These are phyloP conservation scores for Priocnemis perturbator DNA, from an alignment of 2,888 invertebrate genomes.

Conservation along the genomic window DNA sequence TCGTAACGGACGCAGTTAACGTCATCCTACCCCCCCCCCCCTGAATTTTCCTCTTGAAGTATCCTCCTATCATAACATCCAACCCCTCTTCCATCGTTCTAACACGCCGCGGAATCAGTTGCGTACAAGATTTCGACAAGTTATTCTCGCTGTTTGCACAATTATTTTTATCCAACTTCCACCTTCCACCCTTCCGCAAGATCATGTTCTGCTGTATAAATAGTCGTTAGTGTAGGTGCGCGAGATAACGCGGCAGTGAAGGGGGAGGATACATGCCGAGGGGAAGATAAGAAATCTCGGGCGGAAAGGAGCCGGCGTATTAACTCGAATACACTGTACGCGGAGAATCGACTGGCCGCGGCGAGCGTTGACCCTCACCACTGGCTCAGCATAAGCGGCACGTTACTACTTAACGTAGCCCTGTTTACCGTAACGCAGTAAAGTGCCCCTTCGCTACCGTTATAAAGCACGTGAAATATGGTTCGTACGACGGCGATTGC, in stretches of 20 bases:
- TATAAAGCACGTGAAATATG: slow-evolving; percentile 69
- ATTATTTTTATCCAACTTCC: too few relatives aligned
- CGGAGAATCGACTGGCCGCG: slow-evolving; percentile 31
- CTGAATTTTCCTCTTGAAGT: too few relatives aligned
- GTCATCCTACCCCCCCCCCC: too few relatives aligned
- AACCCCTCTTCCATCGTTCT: too few relatives aligned
- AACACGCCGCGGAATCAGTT: too few relatives aligned
- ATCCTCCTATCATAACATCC: too few relatives aligned
- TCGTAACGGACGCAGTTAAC: too few relatives aligned
- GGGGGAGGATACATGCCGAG: not conserved
- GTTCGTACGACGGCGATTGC: slow-evolving; percentile 59
- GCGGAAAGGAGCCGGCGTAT: slow-evolving; percentile 7
- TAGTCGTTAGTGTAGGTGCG: slow-evolving; percentile 13
- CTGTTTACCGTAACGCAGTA: slow-evolving; percentile 63
- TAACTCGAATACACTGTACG: slow-evolving; percentile 19
- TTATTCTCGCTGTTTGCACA: too few relatives aligned
- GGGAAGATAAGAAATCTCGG: slow-evolving; percentile 9
- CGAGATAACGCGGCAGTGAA: too few relatives aligned
- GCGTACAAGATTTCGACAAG: too few relatives aligned
- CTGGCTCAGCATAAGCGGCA: slow-evolving; percentile 45
- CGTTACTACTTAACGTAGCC: slow-evolving; percentile 62
- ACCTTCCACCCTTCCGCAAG: too few relatives aligned
- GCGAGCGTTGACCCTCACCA: slow-evolving; percentile 53
- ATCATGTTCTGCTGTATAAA: not conserved
- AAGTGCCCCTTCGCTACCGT: slow-evolving; percentile 53